Evolutionary conservation across 2,797 vertebrate species (phyloP).

Genomic region (Anguilla marmorata): DNA sequence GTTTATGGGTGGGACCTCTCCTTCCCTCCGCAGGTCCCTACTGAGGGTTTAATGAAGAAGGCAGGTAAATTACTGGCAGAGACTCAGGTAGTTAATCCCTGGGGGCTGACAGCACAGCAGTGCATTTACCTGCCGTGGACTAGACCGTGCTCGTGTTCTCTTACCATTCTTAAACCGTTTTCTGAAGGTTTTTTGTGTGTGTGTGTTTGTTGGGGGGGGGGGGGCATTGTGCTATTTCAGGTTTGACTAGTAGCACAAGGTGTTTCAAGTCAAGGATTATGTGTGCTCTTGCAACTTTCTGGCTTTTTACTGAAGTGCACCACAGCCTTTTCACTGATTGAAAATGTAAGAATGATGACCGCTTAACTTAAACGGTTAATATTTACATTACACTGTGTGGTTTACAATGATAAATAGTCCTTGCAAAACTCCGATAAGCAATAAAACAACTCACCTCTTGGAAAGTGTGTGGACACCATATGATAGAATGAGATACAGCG

Average conservation of each 20-base stretch:
- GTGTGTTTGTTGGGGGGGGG: not conserved
- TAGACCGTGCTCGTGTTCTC: not conserved
- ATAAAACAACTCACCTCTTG: not conserved
- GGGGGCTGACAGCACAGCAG: not conserved
- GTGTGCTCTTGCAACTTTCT: not conserved
- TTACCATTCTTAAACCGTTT: not conserved
- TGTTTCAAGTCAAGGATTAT: not conserved
- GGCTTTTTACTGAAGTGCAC: not conserved
- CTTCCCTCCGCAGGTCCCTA: not conserved
- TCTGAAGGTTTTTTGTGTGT: not conserved
- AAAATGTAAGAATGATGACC: not conserved
- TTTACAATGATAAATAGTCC: not conserved
- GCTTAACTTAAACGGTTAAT: not conserved
- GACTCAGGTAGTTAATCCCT: constrained; percentile 9
- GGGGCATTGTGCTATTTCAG: not conserved
- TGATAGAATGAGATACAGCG: not conserved
- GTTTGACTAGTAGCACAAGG: not conserved
- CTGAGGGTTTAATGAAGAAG: constrained; percentile 23
- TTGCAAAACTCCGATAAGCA: not conserved
- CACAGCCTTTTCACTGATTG: not conserved
- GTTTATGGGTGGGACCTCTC: constrained; percentile 13
- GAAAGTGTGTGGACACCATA: not conserved
- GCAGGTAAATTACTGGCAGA: not conserved
- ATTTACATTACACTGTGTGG: not conserved
- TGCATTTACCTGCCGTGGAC: not conserved